Evolutionary conservation across 1,140 invertebrate genomes (phyloP).

Genomic region (Zaprionus taronus): DNA sequence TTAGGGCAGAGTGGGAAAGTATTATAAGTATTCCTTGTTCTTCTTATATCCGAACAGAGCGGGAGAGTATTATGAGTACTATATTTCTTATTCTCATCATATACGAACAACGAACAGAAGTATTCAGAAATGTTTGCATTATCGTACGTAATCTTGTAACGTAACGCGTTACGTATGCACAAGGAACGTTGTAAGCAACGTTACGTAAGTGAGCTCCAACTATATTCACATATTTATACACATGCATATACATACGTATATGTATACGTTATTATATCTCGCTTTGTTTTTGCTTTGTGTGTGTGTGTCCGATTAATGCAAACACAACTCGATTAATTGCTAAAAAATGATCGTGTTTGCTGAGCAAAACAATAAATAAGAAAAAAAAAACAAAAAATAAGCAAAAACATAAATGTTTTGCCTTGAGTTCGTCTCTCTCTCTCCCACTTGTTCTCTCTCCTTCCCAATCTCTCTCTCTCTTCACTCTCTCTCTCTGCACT

Average conservation of each 20-base stretch:
- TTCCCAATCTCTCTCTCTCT: background rate
- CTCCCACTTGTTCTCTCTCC: background rate
- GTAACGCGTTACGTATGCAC: background rate
- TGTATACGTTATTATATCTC: background rate
- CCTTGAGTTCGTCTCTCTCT: constrained; percentile 12
- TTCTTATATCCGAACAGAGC: too few species aligned
- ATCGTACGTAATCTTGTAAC: background rate
- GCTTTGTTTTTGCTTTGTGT: background rate
- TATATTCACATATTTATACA: background rate
- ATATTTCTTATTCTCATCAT: too few species aligned
- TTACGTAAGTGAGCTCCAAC: background rate
- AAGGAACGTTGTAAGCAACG: background rate
- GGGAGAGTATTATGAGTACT: too few species aligned
- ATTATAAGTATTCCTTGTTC: too few species aligned
- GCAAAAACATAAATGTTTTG: constrained; percentile 17
- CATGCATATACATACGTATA: background rate
- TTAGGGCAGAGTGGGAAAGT: too few species aligned
- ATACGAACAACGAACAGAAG: too few species aligned
- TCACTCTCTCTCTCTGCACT: background rate
- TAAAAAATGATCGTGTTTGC: background rate
- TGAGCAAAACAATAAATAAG: background rate
- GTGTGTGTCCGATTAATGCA: background rate
- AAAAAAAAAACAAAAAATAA: background rate
- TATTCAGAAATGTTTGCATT: too few species aligned
- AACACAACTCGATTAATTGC: constrained; percentile 7